A percentile compares a stretch with the other conserved stretches of the same genome.
Evolutionary conservation across 2,113 vertebrate species (phyloP).

Genomic region (Menura novaehollandiae): DNA sequence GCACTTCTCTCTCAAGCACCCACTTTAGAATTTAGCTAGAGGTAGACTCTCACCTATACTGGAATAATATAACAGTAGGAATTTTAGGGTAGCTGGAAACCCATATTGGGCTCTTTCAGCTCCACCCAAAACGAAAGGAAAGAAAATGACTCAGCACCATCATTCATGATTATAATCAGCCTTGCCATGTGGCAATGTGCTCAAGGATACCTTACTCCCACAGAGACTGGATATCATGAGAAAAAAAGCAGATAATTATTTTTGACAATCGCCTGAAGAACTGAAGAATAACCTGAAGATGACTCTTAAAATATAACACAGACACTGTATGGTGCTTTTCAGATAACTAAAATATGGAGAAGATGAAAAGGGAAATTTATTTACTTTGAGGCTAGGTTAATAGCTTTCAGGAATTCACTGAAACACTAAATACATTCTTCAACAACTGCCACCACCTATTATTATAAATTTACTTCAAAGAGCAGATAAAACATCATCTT

Average conservation of each 20-base stretch:
- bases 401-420: not conserved
- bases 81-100: not conserved
- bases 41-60: not conserved
- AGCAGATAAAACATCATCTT: not conserved
- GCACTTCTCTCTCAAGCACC: not conserved
- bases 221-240: not conserved
- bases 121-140: not conserved
- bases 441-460: not conserved
- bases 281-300: not conserved
- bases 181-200: not conserved
- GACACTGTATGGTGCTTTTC: not conserved
- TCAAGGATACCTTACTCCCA: not conserved
- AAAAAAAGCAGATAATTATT: not conserved
- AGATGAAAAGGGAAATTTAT: not conserved
- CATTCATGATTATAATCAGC: not conserved
- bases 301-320: not conserved
- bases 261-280: not conserved
- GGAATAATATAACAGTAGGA: not conserved
- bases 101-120: not conserved
- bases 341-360: not conserved
- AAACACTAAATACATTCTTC: not conserved
- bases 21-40: not conserved
- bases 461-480: not conserved
- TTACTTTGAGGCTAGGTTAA: not conserved
- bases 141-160: not conserved